phyloP scores from a whole-genome alignment of 2,113 vertebrate genomes.

The Calidris pugnax region DNA sequence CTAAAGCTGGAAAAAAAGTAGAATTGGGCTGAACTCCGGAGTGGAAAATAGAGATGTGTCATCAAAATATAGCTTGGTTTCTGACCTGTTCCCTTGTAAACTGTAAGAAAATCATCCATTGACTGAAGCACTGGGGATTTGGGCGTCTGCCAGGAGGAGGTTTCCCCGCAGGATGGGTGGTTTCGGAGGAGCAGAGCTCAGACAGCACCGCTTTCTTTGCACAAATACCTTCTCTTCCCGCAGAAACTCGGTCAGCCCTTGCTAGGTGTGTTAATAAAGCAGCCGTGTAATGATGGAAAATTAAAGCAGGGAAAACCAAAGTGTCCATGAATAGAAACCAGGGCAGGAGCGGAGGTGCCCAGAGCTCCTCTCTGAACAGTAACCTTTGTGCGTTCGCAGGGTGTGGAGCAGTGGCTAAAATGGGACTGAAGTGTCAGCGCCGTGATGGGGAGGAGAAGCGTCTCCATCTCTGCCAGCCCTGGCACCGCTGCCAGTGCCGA shows the following conservation, averaged over 20 bases:
- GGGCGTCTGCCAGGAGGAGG: neutral
- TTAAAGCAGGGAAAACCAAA: neutral
- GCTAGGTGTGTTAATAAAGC: neutral
- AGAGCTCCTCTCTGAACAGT: neutral
- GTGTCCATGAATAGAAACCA: neutral
- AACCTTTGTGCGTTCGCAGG: neutral
- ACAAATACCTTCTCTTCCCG: neutral
- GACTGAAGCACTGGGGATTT: fast-evolving
- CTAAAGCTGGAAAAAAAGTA: neutral
- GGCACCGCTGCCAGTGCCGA: fast-evolving
- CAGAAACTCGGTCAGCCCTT: fast-evolving
- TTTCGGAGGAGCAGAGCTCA: neutral
- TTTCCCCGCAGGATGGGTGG: neutral
- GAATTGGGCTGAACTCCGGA: neutral
- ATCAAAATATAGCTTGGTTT: neutral
- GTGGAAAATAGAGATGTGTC: neutral
- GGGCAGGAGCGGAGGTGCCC: neutral
- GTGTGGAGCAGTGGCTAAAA: neutral
- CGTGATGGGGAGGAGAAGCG: neutral
- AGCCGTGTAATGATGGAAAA: neutral
- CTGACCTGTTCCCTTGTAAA: neutral
- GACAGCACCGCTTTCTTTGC: fast-evolving
- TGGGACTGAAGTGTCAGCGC: fast-evolving
- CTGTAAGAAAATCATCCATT: neutral
- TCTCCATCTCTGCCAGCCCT: neutral